phyloP scores from a whole-genome alignment of 2,797 vertebrate species.

The Natrix natrix region DNA sequence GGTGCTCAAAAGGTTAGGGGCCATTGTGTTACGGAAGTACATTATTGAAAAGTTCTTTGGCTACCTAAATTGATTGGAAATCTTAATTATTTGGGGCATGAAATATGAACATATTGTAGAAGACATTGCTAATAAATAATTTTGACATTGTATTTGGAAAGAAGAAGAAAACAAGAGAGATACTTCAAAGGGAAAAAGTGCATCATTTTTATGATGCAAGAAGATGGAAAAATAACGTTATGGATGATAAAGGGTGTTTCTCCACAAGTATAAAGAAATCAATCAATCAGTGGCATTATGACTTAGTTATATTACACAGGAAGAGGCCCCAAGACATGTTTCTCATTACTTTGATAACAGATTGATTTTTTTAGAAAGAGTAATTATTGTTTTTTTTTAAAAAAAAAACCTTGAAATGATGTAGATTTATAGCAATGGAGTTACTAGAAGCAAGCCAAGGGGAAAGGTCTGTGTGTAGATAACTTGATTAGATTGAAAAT shows the following conservation, averaged over 20 bases:
- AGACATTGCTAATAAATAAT: constrained; percentile 46
- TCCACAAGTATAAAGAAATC: constrained; percentile 69
- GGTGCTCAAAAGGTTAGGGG: background rate
- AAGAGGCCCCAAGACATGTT: constrained; percentile 41
- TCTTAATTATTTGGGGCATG: constrained; percentile 31
- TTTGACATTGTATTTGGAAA: constrained; percentile 40
- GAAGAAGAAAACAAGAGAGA: constrained; percentile 48
- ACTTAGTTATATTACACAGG: constrained; percentile 57
- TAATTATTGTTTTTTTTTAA: constrained; percentile 32
- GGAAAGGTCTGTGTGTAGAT: constrained; percentile 10
- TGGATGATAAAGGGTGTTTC: constrained; percentile 70
- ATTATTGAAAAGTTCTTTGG: background rate
- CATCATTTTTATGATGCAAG: constrained; percentile 70
- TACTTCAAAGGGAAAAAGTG: constrained; percentile 63
- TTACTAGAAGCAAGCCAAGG: constrained; percentile 33
- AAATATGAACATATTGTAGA: constrained; percentile 39
- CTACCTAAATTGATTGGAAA: constrained; percentile 18
- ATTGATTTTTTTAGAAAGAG: constrained; percentile 16
- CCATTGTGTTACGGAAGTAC: background rate
- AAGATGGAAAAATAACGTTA: constrained; percentile 57
- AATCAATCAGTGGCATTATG: constrained; percentile 67
- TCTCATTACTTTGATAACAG: constrained; percentile 46
- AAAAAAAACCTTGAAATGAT: constrained; percentile 29
- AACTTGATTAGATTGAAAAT: background rate
- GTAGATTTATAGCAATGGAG: constrained; percentile 35